These are phyloP conservation scores for Adelges cooleyi DNA, from an alignment of 1,140 invertebrate genomes.

Conservation along the genomic window DNA sequence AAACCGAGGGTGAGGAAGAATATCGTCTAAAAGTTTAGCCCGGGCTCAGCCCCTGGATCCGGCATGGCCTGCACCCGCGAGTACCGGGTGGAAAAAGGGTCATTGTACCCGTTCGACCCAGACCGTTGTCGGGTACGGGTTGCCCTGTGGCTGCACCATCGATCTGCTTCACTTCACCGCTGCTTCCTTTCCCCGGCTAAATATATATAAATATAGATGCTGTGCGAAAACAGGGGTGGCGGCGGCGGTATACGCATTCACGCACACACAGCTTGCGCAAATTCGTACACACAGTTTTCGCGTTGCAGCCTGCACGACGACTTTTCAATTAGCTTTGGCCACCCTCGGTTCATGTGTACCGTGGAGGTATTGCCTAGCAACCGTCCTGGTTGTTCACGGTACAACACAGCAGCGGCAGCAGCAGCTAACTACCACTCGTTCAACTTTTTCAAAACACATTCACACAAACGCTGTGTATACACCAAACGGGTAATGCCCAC, in stretches of 20 bases:
- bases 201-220: no score
- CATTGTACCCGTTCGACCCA: slow-evolving; percentile 25
- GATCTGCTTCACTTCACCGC: slow-evolving; percentile 11
- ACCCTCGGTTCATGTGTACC: background rate
- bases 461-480: background rate
- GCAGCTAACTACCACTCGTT: background rate
- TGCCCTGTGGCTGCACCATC: slow-evolving; percentile 23
- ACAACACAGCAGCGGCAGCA: no score
- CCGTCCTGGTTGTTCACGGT: background rate
- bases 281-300: background rate
- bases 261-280: background rate
- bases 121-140: background rate
- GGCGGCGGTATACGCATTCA: no score
- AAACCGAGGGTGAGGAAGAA: background rate
- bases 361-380: slow-evolving; percentile 2
- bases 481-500: background rate
- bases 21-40: slow-evolving; percentile 23
- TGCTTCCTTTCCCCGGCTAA: no score
- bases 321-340: slow-evolving; percentile 27
- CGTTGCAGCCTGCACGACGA: slow-evolving; percentile 23
- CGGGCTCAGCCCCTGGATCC: slow-evolving; percentile 22
- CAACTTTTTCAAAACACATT: background rate
- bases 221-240: background rate
- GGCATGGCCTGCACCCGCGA: background rate
- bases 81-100: background rate